Percentiles rank a stretch among this genome's conserved stretches.
Conservation (phyloP, 1,140 invertebrate genomes). For the Chionoecetes opilio region DNA sequence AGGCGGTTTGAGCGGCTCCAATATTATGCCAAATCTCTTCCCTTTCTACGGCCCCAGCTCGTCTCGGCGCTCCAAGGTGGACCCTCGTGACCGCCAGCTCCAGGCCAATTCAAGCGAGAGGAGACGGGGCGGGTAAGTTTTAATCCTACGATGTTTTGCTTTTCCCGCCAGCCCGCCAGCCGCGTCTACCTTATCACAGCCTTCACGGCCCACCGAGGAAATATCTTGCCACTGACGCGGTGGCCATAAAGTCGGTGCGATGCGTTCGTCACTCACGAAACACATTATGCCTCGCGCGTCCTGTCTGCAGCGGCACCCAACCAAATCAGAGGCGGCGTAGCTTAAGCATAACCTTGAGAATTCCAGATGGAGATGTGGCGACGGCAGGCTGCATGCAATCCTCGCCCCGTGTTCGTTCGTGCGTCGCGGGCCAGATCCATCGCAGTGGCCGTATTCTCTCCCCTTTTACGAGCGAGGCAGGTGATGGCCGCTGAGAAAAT, state of each 20-base stretch:
- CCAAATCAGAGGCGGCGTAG: slow-evolving; percentile 32
- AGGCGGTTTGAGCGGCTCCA: neutral
- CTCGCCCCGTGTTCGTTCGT: neutral
- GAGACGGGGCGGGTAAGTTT: slow-evolving; percentile 33
- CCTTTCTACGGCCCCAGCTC: neutral
- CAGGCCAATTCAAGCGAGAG: neutral
- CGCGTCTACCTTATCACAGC: slow-evolving; percentile 30
- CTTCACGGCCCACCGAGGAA: slow-evolving; percentile 60
- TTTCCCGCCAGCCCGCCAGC: neutral
- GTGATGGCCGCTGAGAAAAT: slow-evolving; percentile 72
- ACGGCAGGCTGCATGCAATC: neutral
- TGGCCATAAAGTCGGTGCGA: neutral
- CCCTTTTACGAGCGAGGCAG: slow-evolving; percentile 68
- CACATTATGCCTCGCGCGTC: slow-evolving; percentile 17
- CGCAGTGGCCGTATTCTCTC: neutral
- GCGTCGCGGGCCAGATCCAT: neutral
- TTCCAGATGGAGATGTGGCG: slow-evolving; percentile 29
- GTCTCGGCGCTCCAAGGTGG: slow-evolving; percentile 2
- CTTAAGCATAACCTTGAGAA: slow-evolving; percentile 45
- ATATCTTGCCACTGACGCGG: neutral
- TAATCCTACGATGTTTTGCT: slow-evolving; percentile 9
- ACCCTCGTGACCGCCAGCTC: slow-evolving; percentile 41
- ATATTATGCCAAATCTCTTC: slow-evolving; percentile 43
- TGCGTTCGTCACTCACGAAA: slow-evolving; percentile 41
- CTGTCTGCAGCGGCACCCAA: neutral